phyloP scores from a whole-genome alignment of 2,888 invertebrate genomes.

The Podotricha telesiphe region DNA sequence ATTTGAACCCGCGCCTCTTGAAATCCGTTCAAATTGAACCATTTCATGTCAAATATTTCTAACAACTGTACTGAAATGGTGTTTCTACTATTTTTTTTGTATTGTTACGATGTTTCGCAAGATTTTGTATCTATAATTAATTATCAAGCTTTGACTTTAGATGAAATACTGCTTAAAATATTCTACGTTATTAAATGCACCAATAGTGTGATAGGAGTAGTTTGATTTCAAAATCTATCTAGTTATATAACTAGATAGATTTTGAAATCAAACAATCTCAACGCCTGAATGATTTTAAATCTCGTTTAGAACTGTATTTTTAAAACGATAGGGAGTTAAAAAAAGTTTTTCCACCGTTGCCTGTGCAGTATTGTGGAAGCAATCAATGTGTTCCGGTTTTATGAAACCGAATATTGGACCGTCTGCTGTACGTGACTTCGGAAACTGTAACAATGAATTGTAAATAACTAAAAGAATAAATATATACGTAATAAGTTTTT shows the following conservation, averaged over 20 bases:
- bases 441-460: background rate
- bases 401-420: constrained; percentile 24
- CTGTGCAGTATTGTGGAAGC: constrained; percentile 38
- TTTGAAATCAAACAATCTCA: constrained; percentile 38
- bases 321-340: constrained; percentile 22
- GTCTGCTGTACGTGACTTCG: constrained; percentile 12
- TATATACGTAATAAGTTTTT: no score
- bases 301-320: constrained; percentile 37
- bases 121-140: no score
- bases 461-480: background rate
- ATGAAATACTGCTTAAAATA: no score
- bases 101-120: no score
- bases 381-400: constrained; percentile 39
- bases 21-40: no score
- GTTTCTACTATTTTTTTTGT: no score
- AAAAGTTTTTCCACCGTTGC: constrained; percentile 37
- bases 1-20: no score
- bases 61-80: no score
- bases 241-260: constrained; percentile 19
- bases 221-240: no score
- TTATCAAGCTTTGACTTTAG: no score
- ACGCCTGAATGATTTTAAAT: constrained; percentile 39
- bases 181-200: background rate
- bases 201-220: background rate
- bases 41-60: no score